These are phyloP conservation scores for Drosophila limbata DNA, from an alignment of 2,888 invertebrate species.

Conservation along the genomic window DNA sequence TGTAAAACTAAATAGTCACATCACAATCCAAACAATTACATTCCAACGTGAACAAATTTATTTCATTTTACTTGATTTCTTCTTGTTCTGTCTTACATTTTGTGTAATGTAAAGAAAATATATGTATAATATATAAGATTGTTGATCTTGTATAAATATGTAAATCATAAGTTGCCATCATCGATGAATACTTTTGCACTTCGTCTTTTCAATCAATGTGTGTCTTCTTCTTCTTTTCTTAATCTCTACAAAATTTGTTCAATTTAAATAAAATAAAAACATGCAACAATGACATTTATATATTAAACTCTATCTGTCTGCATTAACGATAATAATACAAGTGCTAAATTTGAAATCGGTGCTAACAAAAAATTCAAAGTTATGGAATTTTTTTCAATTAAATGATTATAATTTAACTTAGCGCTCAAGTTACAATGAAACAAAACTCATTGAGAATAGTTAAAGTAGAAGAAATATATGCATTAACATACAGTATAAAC, in stretches of 20 bases:
- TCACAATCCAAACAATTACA: constrained; percentile 21
- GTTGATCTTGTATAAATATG: constrained; percentile 42
- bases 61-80: constrained; percentile 43
- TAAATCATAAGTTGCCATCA: constrained; percentile 24
- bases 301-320: constrained; percentile 39
- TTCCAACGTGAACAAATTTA: constrained; percentile 52
- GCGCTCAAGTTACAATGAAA: constrained; percentile 13
- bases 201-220: constrained; percentile 22
- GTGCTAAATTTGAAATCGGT: constrained; percentile 26
- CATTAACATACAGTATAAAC: constrained; percentile 13
- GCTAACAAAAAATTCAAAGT: constrained; percentile 1
- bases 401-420: constrained; percentile 6
- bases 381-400: constrained; percentile 7
- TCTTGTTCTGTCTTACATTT: constrained; percentile 54
- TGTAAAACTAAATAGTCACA: not conserved
- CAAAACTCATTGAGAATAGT: constrained; percentile 3
- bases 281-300: constrained; percentile 24
- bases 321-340: constrained; percentile 68
- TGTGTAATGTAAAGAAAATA: constrained; percentile 18
- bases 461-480: constrained; percentile 2
- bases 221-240: constrained; percentile 11
- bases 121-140: constrained; percentile 57
- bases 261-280: constrained; percentile 22
- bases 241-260: constrained; percentile 17
- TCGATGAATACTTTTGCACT: constrained; percentile 13